These are phyloP conservation scores for Nyctereutes procyonoides DNA, from an alignment of 2,113 vertebrate species.

Conservation along the genomic window DNA sequence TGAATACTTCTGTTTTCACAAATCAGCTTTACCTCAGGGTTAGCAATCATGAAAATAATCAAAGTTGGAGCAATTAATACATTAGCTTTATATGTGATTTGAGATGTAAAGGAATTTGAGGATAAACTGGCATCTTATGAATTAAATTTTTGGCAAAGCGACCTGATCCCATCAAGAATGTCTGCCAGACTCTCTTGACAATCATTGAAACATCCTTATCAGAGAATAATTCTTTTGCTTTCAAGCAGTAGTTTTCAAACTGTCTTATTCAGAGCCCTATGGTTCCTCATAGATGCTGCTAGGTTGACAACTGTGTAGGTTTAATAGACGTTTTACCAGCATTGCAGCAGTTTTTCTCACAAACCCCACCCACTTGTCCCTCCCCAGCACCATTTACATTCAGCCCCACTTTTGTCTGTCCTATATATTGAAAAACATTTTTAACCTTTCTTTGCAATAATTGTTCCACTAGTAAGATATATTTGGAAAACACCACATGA, in stretches of 20 bases:
- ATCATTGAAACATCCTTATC: background rate
- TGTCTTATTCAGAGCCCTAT: background rate
- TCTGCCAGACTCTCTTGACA: background rate
- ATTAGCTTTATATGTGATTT: background rate
- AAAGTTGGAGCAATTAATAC: background rate
- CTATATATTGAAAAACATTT: background rate
- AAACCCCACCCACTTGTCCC: background rate
- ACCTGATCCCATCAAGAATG: background rate
- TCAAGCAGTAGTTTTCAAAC: background rate
- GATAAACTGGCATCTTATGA: background rate
- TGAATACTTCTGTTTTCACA: background rate
- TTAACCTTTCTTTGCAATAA: background rate
- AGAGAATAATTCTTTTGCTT: background rate
- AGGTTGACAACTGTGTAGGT: background rate
- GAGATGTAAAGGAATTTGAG: background rate
- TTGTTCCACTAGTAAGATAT: background rate
- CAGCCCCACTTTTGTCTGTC: background rate
- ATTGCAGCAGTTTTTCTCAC: background rate
- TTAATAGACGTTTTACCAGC: background rate
- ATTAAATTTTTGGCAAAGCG: slow-evolving; percentile 6
- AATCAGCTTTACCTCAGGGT: background rate
- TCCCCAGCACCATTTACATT: background rate
- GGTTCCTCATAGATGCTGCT: background rate
- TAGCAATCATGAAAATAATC: background rate
- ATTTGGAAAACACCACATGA: background rate